Conservation (phyloP, 2,888 invertebrate species). For the Saturnia japonica region DNA sequence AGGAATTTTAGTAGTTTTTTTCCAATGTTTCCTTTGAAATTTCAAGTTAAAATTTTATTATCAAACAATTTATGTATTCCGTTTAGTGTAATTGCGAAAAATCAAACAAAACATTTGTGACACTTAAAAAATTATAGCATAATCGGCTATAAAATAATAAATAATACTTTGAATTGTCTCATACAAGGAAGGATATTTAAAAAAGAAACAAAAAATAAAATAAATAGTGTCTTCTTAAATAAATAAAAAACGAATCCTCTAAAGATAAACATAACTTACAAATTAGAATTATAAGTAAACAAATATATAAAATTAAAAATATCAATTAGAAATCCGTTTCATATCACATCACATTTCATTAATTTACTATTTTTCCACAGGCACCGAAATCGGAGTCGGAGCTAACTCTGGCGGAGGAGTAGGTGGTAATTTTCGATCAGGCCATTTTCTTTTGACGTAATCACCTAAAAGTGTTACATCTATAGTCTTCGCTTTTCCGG, state of each 20-base stretch:
- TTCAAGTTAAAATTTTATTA: too few species aligned
- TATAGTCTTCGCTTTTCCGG: conserved; percentile 47
- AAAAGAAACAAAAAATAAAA: not conserved
- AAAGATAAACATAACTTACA: conserved; percentile 1
- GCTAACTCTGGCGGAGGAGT: conserved; percentile 52
- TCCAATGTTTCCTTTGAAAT: too few species aligned
- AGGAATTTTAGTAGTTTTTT: too few species aligned
- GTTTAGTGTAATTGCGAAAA: too few species aligned
- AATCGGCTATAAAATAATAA: too few species aligned
- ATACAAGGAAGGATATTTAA: not conserved
- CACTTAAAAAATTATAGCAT: too few species aligned
- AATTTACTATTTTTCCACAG: not conserved
- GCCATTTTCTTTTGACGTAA: conserved; percentile 61
- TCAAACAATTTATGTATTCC: too few species aligned
- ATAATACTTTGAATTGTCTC: not conserved
- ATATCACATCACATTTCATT: not conserved
- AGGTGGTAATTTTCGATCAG: conserved; percentile 54
- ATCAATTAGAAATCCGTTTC: not conserved
- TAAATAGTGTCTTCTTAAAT: not conserved
- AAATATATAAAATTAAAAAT: conserved; percentile 13
- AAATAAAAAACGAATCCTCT: not conserved
- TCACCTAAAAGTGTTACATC: conserved; percentile 48
- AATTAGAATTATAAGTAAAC: conserved; percentile 9
- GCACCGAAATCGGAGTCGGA: not conserved
- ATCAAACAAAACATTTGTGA: too few species aligned